Evolutionary conservation across 2,113 vertebrate species (phyloP), one percentile per base, ranked within the genome.

Genomic region (Numida meleagris): DNA sequence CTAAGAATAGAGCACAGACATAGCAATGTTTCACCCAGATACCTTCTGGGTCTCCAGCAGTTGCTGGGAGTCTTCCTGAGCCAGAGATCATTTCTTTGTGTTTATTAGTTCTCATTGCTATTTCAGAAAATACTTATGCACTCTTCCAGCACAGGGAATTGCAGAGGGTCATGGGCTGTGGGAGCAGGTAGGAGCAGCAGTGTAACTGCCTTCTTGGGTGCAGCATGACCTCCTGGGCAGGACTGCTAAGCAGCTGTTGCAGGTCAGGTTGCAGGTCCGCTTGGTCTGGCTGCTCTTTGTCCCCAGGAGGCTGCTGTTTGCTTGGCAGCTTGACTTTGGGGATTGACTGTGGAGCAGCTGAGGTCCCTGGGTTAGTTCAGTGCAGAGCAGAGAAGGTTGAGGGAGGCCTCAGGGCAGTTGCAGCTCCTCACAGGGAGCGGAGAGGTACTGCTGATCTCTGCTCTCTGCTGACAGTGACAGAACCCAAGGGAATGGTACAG

Each of bases 191-290:
- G 46, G 51, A 51, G 38, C 50, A 53, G 57, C 14, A 8, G 36
- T 24, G 40, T 55, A 7, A n/a, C 34, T 10, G 25, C n/a, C 42
- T 68, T 31, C 50, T 43, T 2, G 1, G 24, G 25, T 14, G 29
- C 43, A 51, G 12, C 48, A 19, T 2, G 7, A 43, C 10, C 31
- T 65, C 11, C 48, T 18, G 25, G 25, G 36, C 48, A 63, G 63
- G 51, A 24, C 40, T 40, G 34, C 53, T 10, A 6, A 74, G 46
- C 31, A 17, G 6, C 25, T 42, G 11, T 42, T 43, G 40, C 5
- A 3, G n/a, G n/a, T n/a, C n/a, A n/a, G n/a, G n/a, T n/a, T 2
- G 7, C 15, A 17, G 66, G 29, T 66, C 0, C 0, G 14, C 42
- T 55, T 24, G 9, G 25, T 53, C 27, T 1, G 1, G 57, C 9